Percentiles rank a stretch among this genome's conserved stretches.
phyloP scores from a whole-genome alignment of 1,140 invertebrate species.

The Lepidurus arcticus region DNA sequence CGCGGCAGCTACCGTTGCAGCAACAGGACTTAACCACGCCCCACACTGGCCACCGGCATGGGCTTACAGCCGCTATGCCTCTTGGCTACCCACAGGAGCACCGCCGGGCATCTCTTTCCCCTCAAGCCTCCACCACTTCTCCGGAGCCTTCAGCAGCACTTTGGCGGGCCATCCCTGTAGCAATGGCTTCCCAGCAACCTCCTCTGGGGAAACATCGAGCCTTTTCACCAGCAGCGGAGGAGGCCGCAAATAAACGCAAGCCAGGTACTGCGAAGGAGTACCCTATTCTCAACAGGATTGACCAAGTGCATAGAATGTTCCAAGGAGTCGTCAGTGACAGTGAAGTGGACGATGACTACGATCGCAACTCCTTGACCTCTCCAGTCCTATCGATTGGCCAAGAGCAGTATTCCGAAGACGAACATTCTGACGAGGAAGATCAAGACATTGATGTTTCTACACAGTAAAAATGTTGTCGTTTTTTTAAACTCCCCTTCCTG shows the following conservation, averaged over 20 bases:
- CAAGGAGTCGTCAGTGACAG: neutral
- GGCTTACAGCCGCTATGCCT: conserved; percentile 20
- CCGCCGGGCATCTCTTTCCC: conserved; percentile 10
- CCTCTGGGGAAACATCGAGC: neutral
- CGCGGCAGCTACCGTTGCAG: neutral
- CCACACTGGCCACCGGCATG: conserved; percentile 1
- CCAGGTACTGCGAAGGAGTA: too few species aligned
- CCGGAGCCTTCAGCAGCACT: conserved; percentile 9
- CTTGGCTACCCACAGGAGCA: conserved; percentile 3
- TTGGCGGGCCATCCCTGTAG: neutral
- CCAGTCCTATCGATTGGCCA: conserved; percentile 1
- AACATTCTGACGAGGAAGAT: neutral
- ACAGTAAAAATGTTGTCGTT: neutral
- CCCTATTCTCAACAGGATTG: too few species aligned
- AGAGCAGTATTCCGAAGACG: conserved; percentile 7
- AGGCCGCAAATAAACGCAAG: neutral
- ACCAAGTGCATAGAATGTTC: too few species aligned
- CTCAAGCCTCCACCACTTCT: neutral
- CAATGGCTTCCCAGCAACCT: neutral
- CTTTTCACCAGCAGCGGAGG: neutral
- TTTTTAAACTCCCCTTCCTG: neutral
- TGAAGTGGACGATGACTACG: neutral
- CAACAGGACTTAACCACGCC: conserved; percentile 11
- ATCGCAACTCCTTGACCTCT: neutral
- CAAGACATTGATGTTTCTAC: neutral